Percentiles rank a stretch among this genome's conserved stretches.
phyloP scores from a whole-genome alignment of 1,140 invertebrate species.

The Vollenhovia emeryi region DNA sequence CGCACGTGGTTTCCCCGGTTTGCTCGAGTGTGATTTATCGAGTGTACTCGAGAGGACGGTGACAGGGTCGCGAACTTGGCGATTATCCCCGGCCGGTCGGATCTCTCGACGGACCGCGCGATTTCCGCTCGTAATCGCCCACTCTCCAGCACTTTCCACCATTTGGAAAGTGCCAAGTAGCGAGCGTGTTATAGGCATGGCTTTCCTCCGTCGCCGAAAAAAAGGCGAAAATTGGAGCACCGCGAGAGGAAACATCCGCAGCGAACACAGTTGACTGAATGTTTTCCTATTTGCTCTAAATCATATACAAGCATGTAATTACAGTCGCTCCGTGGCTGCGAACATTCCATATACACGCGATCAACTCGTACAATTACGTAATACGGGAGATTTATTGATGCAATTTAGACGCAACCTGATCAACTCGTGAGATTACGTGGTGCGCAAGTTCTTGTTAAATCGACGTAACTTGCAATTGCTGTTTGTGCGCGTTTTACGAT shows the following conservation, averaged over 20 bases:
- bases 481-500: background rate
- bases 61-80: slow-evolving; percentile 10
- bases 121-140: background rate
- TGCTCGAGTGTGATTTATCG: background rate
- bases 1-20: background rate
- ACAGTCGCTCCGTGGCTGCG: background rate
- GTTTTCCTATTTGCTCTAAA: too few species aligned
- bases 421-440: background rate
- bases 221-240: background rate
- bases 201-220: background rate
- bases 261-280: background rate
- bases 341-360: background rate
- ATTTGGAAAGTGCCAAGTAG: background rate
- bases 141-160: slow-evolving; percentile 3
- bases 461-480: background rate
- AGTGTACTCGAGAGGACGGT: background rate
- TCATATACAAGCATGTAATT: background rate
- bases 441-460: background rate
- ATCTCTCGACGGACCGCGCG: background rate
- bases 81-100: background rate
- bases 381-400: background rate
- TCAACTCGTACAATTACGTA: background rate
- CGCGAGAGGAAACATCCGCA: background rate
- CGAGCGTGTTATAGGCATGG: background rate
- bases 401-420: background rate